Evolutionary conservation across 2,888 invertebrate species (phyloP), one percentile per base, ranked within the genome.

Genomic region (Trissolcus japonicus): DNA sequence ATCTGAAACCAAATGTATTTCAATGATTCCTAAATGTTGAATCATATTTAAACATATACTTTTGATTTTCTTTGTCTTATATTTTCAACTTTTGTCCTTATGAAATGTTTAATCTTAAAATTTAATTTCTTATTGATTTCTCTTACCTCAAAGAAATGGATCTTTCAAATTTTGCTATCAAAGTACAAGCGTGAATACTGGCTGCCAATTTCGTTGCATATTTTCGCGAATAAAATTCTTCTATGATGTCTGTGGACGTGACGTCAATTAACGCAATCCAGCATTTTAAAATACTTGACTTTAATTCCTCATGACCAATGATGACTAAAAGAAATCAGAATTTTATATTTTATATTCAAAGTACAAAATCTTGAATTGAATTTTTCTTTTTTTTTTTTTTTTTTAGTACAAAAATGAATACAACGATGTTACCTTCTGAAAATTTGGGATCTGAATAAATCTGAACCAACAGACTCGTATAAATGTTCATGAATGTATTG

Each of bases 141-240:
- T 35, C 82, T 85, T 88, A 94, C 94, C 93, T 92, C 13, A 95
- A 88, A 53, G 91, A 87, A 43, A 91, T 90, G 48, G 92, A 91
- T 84, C 92, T 93, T 85, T 95, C 95, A 41, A 89, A 87, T 85
- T 92, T 92, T 9, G 94, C 93, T 16, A 95, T 89, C 80, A 93
- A 92, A 1, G 94, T 89, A 14, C 93, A 91, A 0, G 93, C 90
- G 81, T 92, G 93, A 54, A 95, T 90, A 57, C 93, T 92, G 83
- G 94, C 93, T 2, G 93, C 93, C 54, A 95, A 83, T 81, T 92
- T 89, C 0, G 92, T 90, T 1, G 92, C 90, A 76, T 93, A 90
- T 61, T 91, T 89, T 73, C 92, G 90, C 19, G 90, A 87, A 80
- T 93, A 94, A 66, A 94, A 89, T 43, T 86, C 80, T 79, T 90